These are phyloP conservation scores for Cavia aperea DNA, from an alignment of 2,113 vertebrate species.

Conservation along the genomic window DNA sequence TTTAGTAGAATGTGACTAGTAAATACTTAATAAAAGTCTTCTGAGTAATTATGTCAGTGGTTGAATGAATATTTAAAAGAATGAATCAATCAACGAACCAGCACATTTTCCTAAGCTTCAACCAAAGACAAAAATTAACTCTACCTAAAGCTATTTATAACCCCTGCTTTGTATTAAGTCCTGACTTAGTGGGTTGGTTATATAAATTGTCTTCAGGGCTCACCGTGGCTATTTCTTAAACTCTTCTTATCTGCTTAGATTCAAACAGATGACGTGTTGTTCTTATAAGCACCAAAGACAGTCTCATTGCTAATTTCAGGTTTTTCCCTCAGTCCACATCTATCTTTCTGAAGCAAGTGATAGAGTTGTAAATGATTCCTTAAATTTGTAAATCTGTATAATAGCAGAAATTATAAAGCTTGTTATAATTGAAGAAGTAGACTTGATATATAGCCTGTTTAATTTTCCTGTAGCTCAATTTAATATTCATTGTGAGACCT, in stretches of 20 bases:
- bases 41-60: neutral
- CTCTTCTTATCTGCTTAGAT: neutral
- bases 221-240: neutral
- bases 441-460: neutral
- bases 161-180: neutral
- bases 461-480: neutral
- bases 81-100: neutral
- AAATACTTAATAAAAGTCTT: slow-evolving; percentile 2
- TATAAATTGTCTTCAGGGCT: neutral
- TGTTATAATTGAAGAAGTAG: neutral
- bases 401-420: neutral
- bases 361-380: neutral
- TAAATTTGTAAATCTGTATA: neutral
- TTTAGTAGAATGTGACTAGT: neutral
- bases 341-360: neutral
- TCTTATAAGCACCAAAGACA: neutral
- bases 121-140: slow-evolving; percentile 29
- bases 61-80: slow-evolving; percentile 1
- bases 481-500: neutral
- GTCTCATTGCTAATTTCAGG: neutral
- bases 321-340: neutral
- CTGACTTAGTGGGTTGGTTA: neutral
- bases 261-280: neutral
- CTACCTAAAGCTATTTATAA: slow-evolving; percentile 25
- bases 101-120: slow-evolving; percentile 10